Evolutionary conservation across 2,113 vertebrate species (phyloP), one percentile per base, ranked within the genome.

Genomic region (Cochlearius cochlearius): DNA sequence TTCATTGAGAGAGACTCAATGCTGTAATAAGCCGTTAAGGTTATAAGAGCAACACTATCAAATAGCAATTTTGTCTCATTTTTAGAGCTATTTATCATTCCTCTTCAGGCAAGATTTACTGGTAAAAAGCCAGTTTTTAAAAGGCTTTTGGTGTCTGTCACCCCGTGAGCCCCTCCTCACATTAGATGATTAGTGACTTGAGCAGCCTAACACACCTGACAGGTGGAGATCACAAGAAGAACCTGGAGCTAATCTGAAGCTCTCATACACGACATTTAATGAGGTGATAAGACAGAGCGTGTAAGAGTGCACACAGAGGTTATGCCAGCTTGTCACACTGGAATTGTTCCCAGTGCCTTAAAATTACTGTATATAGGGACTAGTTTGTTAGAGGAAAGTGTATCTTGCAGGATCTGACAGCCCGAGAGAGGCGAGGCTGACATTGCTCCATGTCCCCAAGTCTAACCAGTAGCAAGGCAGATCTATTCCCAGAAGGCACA

Each of bases 1-100:
- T 60, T 43, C 71, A 76, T 25, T 66, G 75, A 79, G 7, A 72
- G n/a, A 88, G 15, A 62, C 26, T 64, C 22, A 45, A 66, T 27
- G 3, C 4, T 90, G 34, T 73, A 88, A 52, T 32, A 86, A 38
- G 27, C 18, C 58, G 29, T 58, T 76, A 73, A 94, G 41, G 5
- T 90, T 93, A 26, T 38, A 80, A 58, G 7, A 86, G 26, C 77
- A 80, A 76, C 67, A 62, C 50, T 58, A 77, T 36, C 49, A 88
- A 83, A 86, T 36, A 80, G 13, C 15, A 93, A 69, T 86, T 92
- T 69, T 77, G 12, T 77, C 72, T 88, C 32, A 66, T 73, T 94
- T 94, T 94, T 77, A 62, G 79, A 88, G 55, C 18, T 91, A 76
- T 83, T 90, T 86, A 63, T 88, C 41, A 83, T 90, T 90, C 36